Evolutionary conservation across 2,797 vertebrate genomes (phyloP), one percentile per base, ranked within the genome.

Genomic region (Anguilla obscura): DNA sequence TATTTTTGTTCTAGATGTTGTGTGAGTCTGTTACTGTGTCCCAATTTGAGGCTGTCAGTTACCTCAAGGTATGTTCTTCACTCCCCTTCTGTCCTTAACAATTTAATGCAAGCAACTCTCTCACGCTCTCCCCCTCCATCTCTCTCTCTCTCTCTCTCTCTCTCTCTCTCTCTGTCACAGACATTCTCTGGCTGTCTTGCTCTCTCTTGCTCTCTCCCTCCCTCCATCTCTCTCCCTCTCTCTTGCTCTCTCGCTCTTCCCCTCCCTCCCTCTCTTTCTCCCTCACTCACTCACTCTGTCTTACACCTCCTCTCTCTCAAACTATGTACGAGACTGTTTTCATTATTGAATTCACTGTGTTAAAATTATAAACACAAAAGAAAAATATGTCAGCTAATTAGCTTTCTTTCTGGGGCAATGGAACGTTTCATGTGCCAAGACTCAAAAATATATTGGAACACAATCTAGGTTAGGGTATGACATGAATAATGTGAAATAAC

Each of bases 21-120:
- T 96, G 95, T 89, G 93, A 95, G 83, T 94, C 88, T 90, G 94
- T 97, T 89, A 94, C 91, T 0, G 93, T 96, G 66, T 92, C 94
- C 85, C 93, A 89, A 90, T 96, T 97, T 91, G 95, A 96, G 3
- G 94, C 93, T 30, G 96, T 97, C 93, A 92, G 94, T 90, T 96
- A 95, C 90, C 93, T 96, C 56, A 97, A 96, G 95, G 96, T 97
- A 93, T 88, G 36, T 3, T 45, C 40, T 2, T 7, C 48, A 63
- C 52, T 48, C 7, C 85, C 52, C 0, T 24, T 58, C 12, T 45
- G 45, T 16, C 66, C 14, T 82, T 33, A 63, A 6, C 24, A 66
- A 9, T 66, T 24, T 88, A 52, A 80, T 85, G 52, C 50, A 14
- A 84, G 45, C 58, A 40, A 85, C 33, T 45, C 1, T 8, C 3